These are phyloP conservation scores for Coilia nasus DNA, from an alignment of 2,797 vertebrate genomes.

Conservation along the genomic window DNA sequence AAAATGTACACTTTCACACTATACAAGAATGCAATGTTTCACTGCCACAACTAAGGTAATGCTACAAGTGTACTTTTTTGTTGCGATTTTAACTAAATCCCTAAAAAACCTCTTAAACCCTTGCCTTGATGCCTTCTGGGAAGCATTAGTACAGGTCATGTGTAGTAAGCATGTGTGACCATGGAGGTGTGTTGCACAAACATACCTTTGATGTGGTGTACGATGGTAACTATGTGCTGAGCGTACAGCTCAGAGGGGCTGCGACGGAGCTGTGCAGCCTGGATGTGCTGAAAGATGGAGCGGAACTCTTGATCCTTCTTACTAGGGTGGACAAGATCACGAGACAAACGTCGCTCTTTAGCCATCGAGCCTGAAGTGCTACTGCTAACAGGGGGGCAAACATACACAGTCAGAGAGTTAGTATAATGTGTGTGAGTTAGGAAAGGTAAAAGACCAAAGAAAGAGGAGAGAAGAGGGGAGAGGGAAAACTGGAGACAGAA, in stretches of 20 bases:
- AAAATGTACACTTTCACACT: too few species aligned
- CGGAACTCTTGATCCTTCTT: conserved; percentile 95
- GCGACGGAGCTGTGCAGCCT: conserved; percentile 87
- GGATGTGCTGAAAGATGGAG: conserved; percentile 97
- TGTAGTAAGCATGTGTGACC: background rate
- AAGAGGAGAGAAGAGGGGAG: background rate
- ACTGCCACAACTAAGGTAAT: too few species aligned
- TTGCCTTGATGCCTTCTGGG: too few species aligned
- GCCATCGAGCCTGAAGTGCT: conserved; percentile 82
- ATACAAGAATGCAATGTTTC: too few species aligned
- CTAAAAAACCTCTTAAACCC: too few species aligned
- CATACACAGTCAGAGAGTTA: background rate
- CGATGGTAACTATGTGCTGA: conserved; percentile 97
- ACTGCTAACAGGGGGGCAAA: conserved; percentile 47
- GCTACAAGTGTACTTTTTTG: too few species aligned
- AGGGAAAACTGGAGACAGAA: too few species aligned
- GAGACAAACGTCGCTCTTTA: conserved; percentile 85
- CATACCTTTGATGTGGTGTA: conserved; percentile 98
- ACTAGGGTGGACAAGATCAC: conserved; percentile 85
- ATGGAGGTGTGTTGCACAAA: conserved; percentile 32
- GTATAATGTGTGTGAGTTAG: background rate
- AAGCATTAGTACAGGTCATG: background rate
- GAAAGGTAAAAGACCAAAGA: background rate
- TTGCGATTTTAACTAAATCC: too few species aligned
- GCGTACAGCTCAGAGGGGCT: conserved; percentile 95